phyloP scores from a whole-genome alignment of 2,888 invertebrate species.

The Phania funesta region DNA sequence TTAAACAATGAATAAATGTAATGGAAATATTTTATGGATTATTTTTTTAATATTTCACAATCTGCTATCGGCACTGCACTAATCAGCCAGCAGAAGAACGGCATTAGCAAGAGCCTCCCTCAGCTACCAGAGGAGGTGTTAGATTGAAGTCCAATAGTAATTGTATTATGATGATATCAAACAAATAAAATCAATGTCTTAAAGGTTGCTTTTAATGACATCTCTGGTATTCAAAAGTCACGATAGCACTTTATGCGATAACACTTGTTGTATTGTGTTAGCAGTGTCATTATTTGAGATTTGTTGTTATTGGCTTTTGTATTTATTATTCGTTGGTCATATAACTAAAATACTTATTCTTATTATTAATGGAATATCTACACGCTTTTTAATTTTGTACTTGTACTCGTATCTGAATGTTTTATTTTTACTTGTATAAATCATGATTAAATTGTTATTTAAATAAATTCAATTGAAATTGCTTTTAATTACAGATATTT shows the following conservation, averaged over 20 bases:
- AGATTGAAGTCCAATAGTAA: slow-evolving; percentile 2
- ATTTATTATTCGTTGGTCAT: slow-evolving; percentile 1
- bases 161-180: slow-evolving; percentile 15
- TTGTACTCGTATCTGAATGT: neutral
- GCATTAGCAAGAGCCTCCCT: neutral
- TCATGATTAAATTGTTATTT: too few species aligned
- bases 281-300: too few species aligned
- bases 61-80: slow-evolving; percentile 5
- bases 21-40: slow-evolving; percentile 36
- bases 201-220: neutral
- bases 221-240: neutral
- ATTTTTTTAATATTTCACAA: slow-evolving; percentile 53
- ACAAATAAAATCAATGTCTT: slow-evolving; percentile 12
- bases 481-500: too few species aligned
- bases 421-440: too few species aligned
- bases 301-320: slow-evolving; percentile 1
- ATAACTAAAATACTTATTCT: neutral
- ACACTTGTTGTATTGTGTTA: slow-evolving; percentile 13
- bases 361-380: neutral
- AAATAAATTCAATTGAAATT: too few species aligned
- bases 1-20: slow-evolving; percentile 13
- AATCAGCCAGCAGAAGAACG: neutral
- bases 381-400: neutral
- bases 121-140: slow-evolving; percentile 2
- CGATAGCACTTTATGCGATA: neutral